Evolutionary conservation across 2,113 vertebrate genomes (phyloP), one percentile per base, ranked within the genome.

Genomic region (Chascanopsetta lugubris): DNA sequence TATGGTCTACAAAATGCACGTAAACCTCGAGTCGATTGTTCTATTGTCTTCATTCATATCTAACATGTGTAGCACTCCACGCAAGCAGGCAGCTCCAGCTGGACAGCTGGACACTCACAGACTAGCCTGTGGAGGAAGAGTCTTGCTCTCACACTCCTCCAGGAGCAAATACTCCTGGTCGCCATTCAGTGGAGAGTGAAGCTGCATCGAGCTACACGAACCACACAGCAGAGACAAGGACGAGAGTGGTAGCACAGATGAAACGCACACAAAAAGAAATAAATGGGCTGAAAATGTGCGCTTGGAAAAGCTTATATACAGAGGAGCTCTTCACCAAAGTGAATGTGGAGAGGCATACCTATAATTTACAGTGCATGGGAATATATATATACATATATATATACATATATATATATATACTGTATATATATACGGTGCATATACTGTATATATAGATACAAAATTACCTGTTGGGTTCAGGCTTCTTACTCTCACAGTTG

Each of bases 401-500:
- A 13, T 34, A 12, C 32, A 34, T 13, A 38, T 15, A 38, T 4
- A 17, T 15, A 36, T 5, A 13, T 4, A 36, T 15, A n/a, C n/a
- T n/a, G n/a, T n/a, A n/a, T n/a, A n/a, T 38, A 6, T 38, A 15
- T 38, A 38, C 12, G 13, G 6, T 15, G n/a, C n/a, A 13, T 4
- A 36, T 15, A n/a, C n/a, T n/a, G n/a, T n/a, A n/a, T n/a, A n/a
- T 15, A 38, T 15, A 34, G 0, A 4, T 15, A 45, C 47, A 48
- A 26, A 66, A 78, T 93, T 85, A 98, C 97, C 96, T 98, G 89
- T 90, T 85, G 34, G 94, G 91, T 81, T 97, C 96, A n/a, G 95
- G 96, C 85, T 96, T 99, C 93, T 97, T 99, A 93, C 96, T 99
- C 90, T 98, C 95, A 91, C 97, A 99, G 93, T 99, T 96, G 84